Conservation (phyloP, 2,113 vertebrate species). For the Ibidorhyncha struthersii region DNA sequence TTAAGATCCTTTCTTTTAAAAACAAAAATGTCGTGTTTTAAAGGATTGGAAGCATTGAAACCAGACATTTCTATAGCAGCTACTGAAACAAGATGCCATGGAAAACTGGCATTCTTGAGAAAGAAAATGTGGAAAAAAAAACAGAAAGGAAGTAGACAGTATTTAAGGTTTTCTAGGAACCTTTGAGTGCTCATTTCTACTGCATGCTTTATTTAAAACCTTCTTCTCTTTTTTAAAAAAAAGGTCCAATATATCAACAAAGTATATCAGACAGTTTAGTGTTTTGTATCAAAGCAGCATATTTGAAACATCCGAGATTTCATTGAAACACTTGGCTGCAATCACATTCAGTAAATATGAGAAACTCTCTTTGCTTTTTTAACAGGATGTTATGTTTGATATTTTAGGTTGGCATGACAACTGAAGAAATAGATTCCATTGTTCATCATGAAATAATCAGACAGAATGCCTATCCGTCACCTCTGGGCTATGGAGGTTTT, state of each 20-base stretch:
- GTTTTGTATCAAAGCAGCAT: not conserved
- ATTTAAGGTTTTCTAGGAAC: not conserved
- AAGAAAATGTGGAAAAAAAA: not conserved
- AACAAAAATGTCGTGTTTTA: not conserved
- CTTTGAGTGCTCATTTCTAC: not conserved
- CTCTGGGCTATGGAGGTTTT: conserved; percentile 91
- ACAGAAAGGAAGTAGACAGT: not conserved
- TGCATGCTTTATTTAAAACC: not conserved
- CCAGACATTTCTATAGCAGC: not conserved
- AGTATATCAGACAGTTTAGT: not conserved
- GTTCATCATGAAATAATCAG: conserved; percentile 94
- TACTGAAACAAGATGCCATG: conserved; percentile 20
- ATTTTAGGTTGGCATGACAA: conserved; percentile 95
- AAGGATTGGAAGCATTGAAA: not conserved
- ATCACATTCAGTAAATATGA: conserved; percentile 19
- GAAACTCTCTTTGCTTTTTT: conserved; percentile 61
- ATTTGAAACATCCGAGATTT: conserved; percentile 25
- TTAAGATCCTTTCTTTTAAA: not conserved
- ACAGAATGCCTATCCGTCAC: conserved; percentile 95
- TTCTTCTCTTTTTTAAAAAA: not conserved
- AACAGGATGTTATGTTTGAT: conserved; percentile 69
- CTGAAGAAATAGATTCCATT: conserved; percentile 95
- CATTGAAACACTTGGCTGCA: conserved; percentile 1
- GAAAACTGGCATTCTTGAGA: conserved; percentile 18
- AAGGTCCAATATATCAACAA: not conserved